Base-by-base conservation (phyloP, 2,888 invertebrate species). In the Halocaridina rubra region DNA sequence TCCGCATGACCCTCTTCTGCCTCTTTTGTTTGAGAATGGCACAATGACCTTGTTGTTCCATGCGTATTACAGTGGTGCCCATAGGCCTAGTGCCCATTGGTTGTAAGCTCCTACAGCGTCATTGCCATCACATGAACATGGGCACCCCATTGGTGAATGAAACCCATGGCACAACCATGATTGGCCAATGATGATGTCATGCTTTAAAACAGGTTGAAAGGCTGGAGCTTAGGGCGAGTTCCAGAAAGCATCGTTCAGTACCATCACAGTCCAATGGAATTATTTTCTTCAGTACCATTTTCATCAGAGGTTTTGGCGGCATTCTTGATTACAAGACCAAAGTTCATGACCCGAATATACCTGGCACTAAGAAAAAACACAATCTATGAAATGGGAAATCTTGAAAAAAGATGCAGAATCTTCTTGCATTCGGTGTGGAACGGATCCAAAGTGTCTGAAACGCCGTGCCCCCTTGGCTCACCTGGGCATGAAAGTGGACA, bases 151-250 rank as follows among this genome's bases (percentile, higher is more conserved):
- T 76, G 76, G 76, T 16, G 13, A 24, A 57, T 29, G 19, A 19
- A 29, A 61, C 32, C 76, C 59, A 24, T 53, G 32, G 76, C 59
- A 76, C 22, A 19, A 61, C 59, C 76, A 59, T 57, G 76, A 76
- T 76, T 76, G 76, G 76, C 59, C 61, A 32, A 10, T 30, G 61
- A 30, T 59, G 76, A 76, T 59, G 76, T 76, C 76, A 61, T 76
- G 76, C 76, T 61, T 76, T 57, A 76, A 61, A 32, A 61, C 32
- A 57, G 46, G 39, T 72, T 33, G 22, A 22, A 39, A 30, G 72
- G 19, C 24, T 33, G 46, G 22, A 39, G 7, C 0, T 53, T 16
- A 10, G 53, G 16, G n/a, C 33, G 33, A 19, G 8, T 71, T 33
- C 7, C n/a, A 10, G 32, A 33, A n/a, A 7, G 33, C 3, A 29